A percentile compares a stretch with the other conserved stretches of the same genome.
Evolutionary conservation across 2,113 vertebrate species (phyloP).

Genomic region (Campylorhamphus procurvoides): DNA sequence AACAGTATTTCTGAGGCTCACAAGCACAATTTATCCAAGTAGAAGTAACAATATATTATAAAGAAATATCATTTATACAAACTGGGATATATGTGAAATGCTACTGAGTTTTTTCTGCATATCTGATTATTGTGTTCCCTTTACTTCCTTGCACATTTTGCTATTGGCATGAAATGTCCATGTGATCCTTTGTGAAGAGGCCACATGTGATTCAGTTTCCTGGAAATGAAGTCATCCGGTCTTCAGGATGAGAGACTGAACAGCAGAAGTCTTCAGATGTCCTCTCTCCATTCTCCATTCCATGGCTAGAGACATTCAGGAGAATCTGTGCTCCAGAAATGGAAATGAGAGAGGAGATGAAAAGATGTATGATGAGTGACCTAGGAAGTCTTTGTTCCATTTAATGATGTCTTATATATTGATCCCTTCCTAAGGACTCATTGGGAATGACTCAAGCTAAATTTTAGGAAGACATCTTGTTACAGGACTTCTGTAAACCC

Average conservation of each 20-base stretch:
- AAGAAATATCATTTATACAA: not conserved
- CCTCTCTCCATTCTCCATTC: rapidly evolving
- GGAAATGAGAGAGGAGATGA: not conserved
- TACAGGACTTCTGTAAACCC: not conserved
- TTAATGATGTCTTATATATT: not conserved
- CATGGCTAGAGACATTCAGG: not conserved
- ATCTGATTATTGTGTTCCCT: not conserved
- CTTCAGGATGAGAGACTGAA: not conserved
- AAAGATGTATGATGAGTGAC: not conserved
- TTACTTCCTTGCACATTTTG: not conserved
- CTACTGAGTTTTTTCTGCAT: not conserved
- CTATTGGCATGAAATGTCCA: rapidly evolving
- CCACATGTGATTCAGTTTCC: not conserved
- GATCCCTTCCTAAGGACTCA: not conserved
- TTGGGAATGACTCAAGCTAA: not conserved
- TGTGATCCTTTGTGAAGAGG: not conserved
- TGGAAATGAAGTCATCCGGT: not conserved
- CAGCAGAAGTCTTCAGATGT: not conserved
- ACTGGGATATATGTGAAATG: rapidly evolving
- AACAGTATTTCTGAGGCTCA: not conserved
- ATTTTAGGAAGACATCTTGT: not conserved
- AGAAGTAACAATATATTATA: not conserved
- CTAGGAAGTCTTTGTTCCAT: not conserved
- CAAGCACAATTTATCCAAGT: not conserved
- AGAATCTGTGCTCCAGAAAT: not conserved